Evolutionary conservation across 37 sponge, comb jelly and placozoan genomes (phyloP).

Genomic region (Geodia barretti): DNA sequence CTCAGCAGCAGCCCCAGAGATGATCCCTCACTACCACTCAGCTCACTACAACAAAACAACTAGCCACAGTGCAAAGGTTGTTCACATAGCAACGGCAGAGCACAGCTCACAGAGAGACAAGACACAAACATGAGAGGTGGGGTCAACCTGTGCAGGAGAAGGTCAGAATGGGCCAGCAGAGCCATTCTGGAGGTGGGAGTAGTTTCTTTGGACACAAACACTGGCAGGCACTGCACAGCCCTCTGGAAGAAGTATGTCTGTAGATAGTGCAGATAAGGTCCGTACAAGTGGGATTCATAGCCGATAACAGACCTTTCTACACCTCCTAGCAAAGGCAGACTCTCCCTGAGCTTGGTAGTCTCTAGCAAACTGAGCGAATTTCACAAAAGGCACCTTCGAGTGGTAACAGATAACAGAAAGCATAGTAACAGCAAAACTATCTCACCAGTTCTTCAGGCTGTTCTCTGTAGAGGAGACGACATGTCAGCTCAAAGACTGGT

Average conservation of each 20-base stretch:
- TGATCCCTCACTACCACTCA: slow-evolving; percentile 22
- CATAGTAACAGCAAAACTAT: neutral
- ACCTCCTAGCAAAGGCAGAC: slow-evolving; percentile 52
- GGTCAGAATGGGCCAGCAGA: slow-evolving; percentile 42
- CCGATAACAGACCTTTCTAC: slow-evolving; percentile 23
- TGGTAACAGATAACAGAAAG: too few relatives aligned
- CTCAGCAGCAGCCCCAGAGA: slow-evolving; percentile 43
- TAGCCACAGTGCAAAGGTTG: too few relatives aligned
- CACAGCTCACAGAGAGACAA: neutral
- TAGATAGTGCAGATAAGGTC: neutral
- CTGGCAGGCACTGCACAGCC: slow-evolving; percentile 58
- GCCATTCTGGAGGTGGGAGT: slow-evolving; percentile 20
- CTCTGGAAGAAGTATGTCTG: slow-evolving; percentile 41
- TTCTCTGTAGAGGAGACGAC: slow-evolving; percentile 58
- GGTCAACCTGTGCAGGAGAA: slow-evolving; percentile 57
- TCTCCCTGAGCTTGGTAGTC: slow-evolving; percentile 35
- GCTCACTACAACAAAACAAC: slow-evolving; percentile 25
- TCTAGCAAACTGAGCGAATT: slow-evolving; percentile 56
- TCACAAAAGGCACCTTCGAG: slow-evolving; percentile 31
- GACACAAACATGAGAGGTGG: neutral
- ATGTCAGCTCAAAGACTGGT: slow-evolving; percentile 59
- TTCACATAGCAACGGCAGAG: neutral
- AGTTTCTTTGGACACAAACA: slow-evolving; percentile 10
- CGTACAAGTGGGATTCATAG: neutral
- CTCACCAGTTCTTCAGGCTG: slow-evolving; percentile 62